A percentile compares a stretch with the other conserved stretches of the same genome.
Evolutionary conservation across 2,888 invertebrate genomes (phyloP).

Genomic region (Sarcophaga subvicina): DNA sequence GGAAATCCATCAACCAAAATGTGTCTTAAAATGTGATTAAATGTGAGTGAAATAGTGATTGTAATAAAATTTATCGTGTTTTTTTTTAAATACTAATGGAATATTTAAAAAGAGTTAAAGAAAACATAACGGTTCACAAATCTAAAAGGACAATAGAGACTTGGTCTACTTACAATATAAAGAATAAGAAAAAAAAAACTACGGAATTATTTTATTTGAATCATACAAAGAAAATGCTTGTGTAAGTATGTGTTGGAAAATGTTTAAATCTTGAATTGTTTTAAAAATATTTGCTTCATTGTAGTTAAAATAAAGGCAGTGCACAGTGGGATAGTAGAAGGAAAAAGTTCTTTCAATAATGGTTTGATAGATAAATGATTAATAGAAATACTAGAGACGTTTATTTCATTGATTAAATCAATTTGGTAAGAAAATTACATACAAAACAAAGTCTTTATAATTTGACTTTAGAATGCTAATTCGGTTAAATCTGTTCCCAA

Average conservation of each 20-base stretch:
- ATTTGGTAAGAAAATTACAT: too few relatives aligned
- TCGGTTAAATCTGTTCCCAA: too few relatives aligned
- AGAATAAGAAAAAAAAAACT: neutral
- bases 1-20: neutral
- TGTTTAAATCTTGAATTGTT: neutral
- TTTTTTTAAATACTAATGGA: neutral
- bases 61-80: neutral
- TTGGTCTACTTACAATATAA: neutral
- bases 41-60: neutral
- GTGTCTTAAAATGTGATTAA: neutral
- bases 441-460: too few relatives aligned
- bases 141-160: slow-evolving; percentile 40
- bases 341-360: neutral
- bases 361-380: too few relatives aligned
- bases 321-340: neutral
- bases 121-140: slow-evolving; percentile 39
- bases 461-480: too few relatives aligned
- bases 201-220: neutral
- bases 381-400: too few relatives aligned
- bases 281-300: too few relatives aligned
- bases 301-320: neutral
- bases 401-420: too few relatives aligned
- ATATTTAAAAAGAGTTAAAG: slow-evolving; percentile 21
- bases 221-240: neutral
- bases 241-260: neutral